Base-by-base conservation (phyloP, 37 sponge, comb jelly and placozoan genomes). In the Hexactinellida sp. region DNA sequence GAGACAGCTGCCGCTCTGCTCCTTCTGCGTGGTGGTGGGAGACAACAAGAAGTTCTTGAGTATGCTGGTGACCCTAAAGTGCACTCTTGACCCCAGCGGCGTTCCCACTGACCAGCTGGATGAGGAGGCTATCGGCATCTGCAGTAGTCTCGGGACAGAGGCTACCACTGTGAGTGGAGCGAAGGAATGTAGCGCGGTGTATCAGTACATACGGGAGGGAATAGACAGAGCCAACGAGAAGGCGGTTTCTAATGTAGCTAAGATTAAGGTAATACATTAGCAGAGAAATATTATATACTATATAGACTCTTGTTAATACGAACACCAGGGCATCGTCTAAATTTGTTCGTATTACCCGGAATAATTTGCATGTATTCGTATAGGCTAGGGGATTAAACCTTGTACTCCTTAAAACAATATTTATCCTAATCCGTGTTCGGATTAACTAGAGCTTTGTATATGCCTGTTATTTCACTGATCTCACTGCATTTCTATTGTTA, bases 41-140 rank as follows among this genome's bases (percentile, higher is more conserved):
- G 95, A 98, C 54, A 84, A 90, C 38, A 89, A 88, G 87, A 91
- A 91, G 90, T 98, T 87, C 90, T 90, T 95, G 82, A 93, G 93
- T 55, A 89, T 92, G 89, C 85, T 98, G 23, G 90, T 95, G 36
- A 88, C 95, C 34, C 88, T 98, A 51, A 88, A 95, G 55, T 85
- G 89, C 13, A 63, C 89, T 90, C 0, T 89, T 39, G 63, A 86
- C 54, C 38, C 38, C 37, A 85, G 87, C 23, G 36, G 37, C 25
- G 24, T 41, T 7, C 92, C 94, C 0, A 90, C 51, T 84, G 90
- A 93, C 30, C 39, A 87, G 24, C 89, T 93, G 19, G 90, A 91
- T n/a, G 28, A 63, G 30, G 76, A 63, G 34, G 76, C 34, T 25
- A n/a, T 63, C 13, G 76, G 13, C 30, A 63, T 63, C 3, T 63